A percentile compares a stretch with the other conserved stretches of the same genome.
Evolutionary conservation across 1,140 invertebrate genomes (phyloP).

Genomic region (Phymorhynchus buccinoides): DNA sequence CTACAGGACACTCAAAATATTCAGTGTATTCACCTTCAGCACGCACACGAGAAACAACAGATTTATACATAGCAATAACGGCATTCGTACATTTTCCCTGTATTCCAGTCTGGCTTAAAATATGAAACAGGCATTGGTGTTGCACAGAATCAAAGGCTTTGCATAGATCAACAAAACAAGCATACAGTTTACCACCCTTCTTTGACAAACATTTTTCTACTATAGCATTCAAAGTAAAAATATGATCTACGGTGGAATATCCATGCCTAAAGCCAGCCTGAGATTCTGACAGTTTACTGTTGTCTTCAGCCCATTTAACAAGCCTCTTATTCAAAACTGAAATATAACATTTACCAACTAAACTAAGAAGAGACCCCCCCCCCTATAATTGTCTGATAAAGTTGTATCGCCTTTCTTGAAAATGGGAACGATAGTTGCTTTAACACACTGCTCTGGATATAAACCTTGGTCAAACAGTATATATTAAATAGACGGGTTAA

Average conservation of each 20-base stretch:
- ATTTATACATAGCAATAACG: not conserved
- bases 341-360: too few relatives aligned
- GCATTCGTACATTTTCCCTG: slow-evolving; percentile 16
- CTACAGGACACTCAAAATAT: not conserved
- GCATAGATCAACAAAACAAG: slow-evolving; percentile 19
- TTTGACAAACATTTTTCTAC: too few relatives aligned
- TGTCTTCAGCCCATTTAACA: too few relatives aligned
- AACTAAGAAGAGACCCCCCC: too few relatives aligned
- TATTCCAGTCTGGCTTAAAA: not conserved
- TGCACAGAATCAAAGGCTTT: slow-evolving; percentile 28
- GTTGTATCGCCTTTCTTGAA: slow-evolving; percentile 23
- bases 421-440: too few relatives aligned
- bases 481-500: not conserved
- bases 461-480: slow-evolving; percentile 19
- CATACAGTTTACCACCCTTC: too few relatives aligned
- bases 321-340: too few relatives aligned
- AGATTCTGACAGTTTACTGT: not conserved
- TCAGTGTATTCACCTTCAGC: not conserved
- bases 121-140: not conserved
- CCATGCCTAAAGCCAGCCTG: not conserved
- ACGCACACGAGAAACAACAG: not conserved
- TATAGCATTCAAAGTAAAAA: too few relatives aligned
- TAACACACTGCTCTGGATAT: slow-evolving; percentile 9
- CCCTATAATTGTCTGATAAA: slow-evolving; percentile 25
- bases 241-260: not conserved